Evolutionary conservation across 1,140 invertebrate species (phyloP), one percentile per base, ranked within the genome.

Genomic region (Globodera rostochiensis): DNA sequence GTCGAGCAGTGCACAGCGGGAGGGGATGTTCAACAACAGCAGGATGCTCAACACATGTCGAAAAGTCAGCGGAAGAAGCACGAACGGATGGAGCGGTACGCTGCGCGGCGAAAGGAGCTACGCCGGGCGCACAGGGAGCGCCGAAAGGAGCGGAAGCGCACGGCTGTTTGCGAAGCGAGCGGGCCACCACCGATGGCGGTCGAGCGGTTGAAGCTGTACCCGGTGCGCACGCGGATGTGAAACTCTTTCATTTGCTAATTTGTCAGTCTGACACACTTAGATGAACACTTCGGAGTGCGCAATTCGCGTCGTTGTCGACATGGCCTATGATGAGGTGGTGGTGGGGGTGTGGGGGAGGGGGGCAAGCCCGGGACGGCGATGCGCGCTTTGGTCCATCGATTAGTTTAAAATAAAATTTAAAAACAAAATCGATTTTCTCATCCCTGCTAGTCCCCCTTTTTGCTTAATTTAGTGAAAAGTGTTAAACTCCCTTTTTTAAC

Each of bases 261-360:
- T 1, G 45, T 25, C 36, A 36, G 36, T 36, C 36, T 36, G 36
- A 36, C 36, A 36, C 36, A 36, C 36, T 8, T 75, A 81, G 80
- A 53, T 74, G 78, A 73, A 80, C 70, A 25, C 46, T 47, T 78
- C 76, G 36, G 69, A 78, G 11, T 78, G 76, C 69, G 25, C 93
- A 90, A 92, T 93, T 74, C 92, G 92, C 79, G 92, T 98, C 21
- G 94, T 94, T 21, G 93, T 98, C 81, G 96, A 98, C 90, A 93
- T 97, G 88, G 95, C 95, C 85, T 97, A 96, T 90, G 95, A 97
- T 90, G 91, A 95, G 80, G 91, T 95, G 25, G 25, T n/a, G n/a
- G n/a, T n/a, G n/a, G 73, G 97, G 8, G 53, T 74, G 46, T 47
- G 6, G 8, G 66, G 9, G 66, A 60, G 36, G 36, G 36, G 36